Evolutionary conservation across 2,888 invertebrate species (phyloP).

Genomic region (Drosophila eohydei): DNA sequence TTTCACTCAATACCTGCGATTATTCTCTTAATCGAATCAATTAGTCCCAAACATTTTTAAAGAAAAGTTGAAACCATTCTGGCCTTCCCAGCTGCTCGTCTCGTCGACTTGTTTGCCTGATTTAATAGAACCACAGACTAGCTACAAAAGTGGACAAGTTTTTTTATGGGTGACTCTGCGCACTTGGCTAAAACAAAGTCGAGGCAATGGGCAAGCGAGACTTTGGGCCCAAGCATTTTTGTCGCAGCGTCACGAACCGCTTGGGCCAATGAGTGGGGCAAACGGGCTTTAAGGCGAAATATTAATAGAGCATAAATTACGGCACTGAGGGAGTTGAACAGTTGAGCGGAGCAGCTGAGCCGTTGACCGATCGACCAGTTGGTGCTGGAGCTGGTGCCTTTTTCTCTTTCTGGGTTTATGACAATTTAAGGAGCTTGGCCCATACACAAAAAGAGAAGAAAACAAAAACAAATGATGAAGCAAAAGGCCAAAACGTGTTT

Average conservation of each 20-base stretch:
- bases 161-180: constrained; percentile 35
- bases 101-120: background rate
- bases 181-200: constrained; percentile 47
- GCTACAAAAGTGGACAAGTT: constrained; percentile 14
- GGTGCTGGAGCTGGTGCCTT: constrained; percentile 32
- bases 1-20: background rate
- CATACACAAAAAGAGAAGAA: constrained; percentile 34
- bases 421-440: constrained; percentile 70
- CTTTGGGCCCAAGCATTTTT: constrained; percentile 25
- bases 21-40: background rate
- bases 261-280: constrained; percentile 15
- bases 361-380: constrained; percentile 19
- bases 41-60: background rate
- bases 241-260: constrained; percentile 34
- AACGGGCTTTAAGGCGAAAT: constrained; percentile 62
- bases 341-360: constrained; percentile 1
- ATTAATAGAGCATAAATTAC: constrained; percentile 82
- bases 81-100: background rate
- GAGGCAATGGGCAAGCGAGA: constrained; percentile 11
- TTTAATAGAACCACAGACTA: constrained; percentile 34
- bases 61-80: background rate
- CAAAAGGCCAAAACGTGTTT: constrained; percentile 19
- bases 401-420: constrained; percentile 55
- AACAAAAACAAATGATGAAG: constrained; percentile 29
- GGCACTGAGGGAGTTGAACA: constrained; percentile 32